Percentiles rank a stretch among this genome's conserved stretches.
phyloP scores from a whole-genome alignment of 2,113 vertebrate species.

The Turnix velox region DNA sequence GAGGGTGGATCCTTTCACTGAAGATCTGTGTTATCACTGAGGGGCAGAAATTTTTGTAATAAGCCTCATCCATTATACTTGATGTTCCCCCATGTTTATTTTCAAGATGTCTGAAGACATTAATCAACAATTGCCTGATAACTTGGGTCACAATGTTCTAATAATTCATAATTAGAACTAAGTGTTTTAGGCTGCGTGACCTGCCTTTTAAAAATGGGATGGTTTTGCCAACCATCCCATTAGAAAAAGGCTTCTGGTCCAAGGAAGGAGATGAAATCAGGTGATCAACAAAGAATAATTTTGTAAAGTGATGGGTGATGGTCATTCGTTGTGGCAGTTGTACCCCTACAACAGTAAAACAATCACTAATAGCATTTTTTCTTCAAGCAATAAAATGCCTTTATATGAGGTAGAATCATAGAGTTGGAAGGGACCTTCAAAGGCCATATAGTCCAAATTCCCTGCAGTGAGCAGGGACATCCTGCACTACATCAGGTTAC shows the following conservation, averaged over 20 bases:
- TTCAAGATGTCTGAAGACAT: background rate
- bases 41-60: background rate
- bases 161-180: background rate
- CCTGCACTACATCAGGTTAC: no score
- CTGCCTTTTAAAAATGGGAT: background rate
- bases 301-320: conserved; percentile 7
- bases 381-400: background rate
- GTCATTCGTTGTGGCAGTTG: background rate
- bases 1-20: background rate
- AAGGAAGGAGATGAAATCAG: background rate
- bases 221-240: conserved; percentile 56
- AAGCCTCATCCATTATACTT: background rate
- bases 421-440: no score
- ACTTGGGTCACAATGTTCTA: background rate
- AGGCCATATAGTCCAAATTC: no score
- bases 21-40: background rate
- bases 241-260: conserved; percentile 29
- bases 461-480: no score
- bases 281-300: conserved; percentile 5
- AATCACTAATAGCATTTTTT: background rate
- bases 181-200: background rate
- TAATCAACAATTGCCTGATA: conserved; percentile 25
- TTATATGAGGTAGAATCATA: no score
- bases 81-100: background rate
- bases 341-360: background rate